phyloP scores from a whole-genome alignment of 2,888 invertebrate species.

The Andrena chrysosceles region DNA sequence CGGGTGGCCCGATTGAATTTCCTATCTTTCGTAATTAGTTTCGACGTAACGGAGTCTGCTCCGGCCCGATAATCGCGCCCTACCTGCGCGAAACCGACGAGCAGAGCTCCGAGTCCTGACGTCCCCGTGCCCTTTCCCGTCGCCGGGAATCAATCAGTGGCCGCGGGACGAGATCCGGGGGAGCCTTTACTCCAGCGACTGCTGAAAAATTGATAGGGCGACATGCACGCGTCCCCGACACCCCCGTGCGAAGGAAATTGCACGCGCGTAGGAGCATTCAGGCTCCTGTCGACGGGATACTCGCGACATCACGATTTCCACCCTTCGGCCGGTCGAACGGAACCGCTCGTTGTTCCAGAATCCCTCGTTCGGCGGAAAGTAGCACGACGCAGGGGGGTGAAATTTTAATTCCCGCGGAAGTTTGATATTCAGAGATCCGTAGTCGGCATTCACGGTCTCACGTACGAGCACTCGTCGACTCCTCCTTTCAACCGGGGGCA shows the following conservation, averaged over 20 bases:
- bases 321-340: no score
- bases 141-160: slow-evolving; percentile 9
- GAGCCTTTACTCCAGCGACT: background rate
- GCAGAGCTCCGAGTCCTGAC: background rate
- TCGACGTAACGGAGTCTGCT: slow-evolving; percentile 54
- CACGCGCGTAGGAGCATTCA: background rate
- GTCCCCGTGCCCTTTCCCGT: background rate
- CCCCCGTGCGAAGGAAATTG: background rate
- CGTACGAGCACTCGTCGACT: slow-evolving; percentile 51
- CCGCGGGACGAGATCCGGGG: background rate
- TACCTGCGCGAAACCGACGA: slow-evolving; percentile 6
- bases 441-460: slow-evolving; percentile 52
- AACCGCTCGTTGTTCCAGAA: background rate
- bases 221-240: background rate
- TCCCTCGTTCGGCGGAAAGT: slow-evolving; percentile 19
- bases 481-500: slow-evolving; percentile 52
- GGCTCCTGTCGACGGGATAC: no score
- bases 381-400: slow-evolving; percentile 20
- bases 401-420: slow-evolving; percentile 57
- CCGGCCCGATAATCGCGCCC: slow-evolving; percentile 15
- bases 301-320: no score
- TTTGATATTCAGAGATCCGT: slow-evolving; percentile 55
- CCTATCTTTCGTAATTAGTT: slow-evolving; percentile 67
- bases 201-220: background rate
- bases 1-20: slow-evolving; percentile 65